Base-by-base conservation (phyloP, 1,140 invertebrate species). In the Calycopis cecrops region DNA sequence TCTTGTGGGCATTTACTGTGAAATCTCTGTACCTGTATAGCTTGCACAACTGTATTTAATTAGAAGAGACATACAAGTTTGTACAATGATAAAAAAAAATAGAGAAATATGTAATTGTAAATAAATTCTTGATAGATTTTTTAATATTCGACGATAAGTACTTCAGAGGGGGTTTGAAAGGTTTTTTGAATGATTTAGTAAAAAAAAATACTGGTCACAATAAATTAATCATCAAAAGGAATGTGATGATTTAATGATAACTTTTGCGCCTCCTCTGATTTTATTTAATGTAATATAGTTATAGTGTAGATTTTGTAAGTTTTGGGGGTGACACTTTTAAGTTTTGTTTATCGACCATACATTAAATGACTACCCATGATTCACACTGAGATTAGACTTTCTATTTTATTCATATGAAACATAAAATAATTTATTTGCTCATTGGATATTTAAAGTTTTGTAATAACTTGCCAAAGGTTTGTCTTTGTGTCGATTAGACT, bases 251-350 rank as follows among this genome's bases (percentile, higher is more conserved):
- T 44, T 44, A n/a, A n/a, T n/a, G 12, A 44, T 16, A 16, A 44
- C 17, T 44, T 4, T 14, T 44, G 40, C 16, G 4, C 38, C 38
- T 42, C 38, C 52, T 44, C 38, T 42, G 38, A 37, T 34, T 35
- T 53, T 53, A 42, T 6, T 9, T 10, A 49, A 40, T 50, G 37
- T 57, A 51, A 57, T 16, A 53, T 52, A 35, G 34, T 10, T 52
- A 53, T 33, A 52, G 38, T 38, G 65, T 73, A 73, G 67, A 67
- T 73, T 73, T 70, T 70, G 57, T 73, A 72, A 61, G 53, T 52
- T 48, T 57, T 57, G 35, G 42, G 38, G 57, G 52, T 40, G 28
- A 47, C 55, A 51, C 14, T 28, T 28, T 50, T 35, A 48, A 38
- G 57, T 55, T 65, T 48, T 62, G 34, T 38, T 42, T 47, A 6